A percentile compares a stretch with the other conserved stretches of the same genome.
Evolutionary conservation across 2,113 vertebrate genomes (phyloP).

Genomic region (Phalacrocorax pelagicus): DNA sequence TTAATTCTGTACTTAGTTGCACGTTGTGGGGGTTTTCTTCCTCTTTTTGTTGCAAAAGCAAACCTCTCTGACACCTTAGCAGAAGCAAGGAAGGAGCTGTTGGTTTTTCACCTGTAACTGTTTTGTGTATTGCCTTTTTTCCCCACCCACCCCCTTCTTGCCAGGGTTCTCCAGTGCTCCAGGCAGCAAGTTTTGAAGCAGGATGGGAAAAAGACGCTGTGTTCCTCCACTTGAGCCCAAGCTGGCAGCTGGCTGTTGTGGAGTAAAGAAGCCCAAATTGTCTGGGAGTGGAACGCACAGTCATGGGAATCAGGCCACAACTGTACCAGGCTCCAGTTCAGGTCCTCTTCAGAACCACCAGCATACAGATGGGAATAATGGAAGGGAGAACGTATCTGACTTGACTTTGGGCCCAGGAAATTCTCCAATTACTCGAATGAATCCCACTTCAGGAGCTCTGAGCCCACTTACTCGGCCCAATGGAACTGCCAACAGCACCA

Average conservation of each 20-base stretch:
- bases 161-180: conserved; percentile 79
- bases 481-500: conserved; percentile 81
- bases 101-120: conserved; percentile 12
- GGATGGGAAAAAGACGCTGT: conserved; percentile 88
- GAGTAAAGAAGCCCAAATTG: conserved; percentile 85
- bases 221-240: conserved; percentile 86
- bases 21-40: not conserved
- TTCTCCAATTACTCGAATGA: conserved; percentile 82
- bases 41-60: not conserved
- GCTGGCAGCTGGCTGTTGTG: conserved; percentile 86
- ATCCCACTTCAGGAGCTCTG: conserved; percentile 81
- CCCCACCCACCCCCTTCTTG: not conserved
- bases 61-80: not conserved
- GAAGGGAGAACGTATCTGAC: conserved; percentile 81
- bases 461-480: conserved; percentile 81
- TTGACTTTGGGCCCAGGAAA: conserved; percentile 82
- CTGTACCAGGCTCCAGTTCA: conserved; percentile 79
- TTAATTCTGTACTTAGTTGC: not conserved
- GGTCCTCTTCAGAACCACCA: conserved; percentile 85
- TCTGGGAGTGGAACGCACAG: conserved; percentile 80
- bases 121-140: not conserved
- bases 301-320: conserved; percentile 80
- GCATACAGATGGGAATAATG: conserved; percentile 80
- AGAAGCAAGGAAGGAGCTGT: not conserved
- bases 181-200: conserved; percentile 75